Evolutionary conservation across 2,797 vertebrate genomes (phyloP).

Genomic region (Melopsittacus undulatus): DNA sequence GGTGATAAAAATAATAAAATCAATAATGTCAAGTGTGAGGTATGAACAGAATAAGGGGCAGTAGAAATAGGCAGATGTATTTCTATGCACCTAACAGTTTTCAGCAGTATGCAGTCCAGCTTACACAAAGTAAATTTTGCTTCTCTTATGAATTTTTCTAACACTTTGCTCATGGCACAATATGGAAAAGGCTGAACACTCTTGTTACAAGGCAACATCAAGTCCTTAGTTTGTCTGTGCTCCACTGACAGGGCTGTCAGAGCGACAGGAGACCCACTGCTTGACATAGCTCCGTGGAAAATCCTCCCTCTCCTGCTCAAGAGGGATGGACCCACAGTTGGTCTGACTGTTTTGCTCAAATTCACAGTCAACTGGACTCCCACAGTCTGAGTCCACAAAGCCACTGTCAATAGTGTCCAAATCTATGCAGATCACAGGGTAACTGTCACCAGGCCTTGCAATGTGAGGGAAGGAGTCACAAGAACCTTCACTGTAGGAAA

Average conservation of each 20-base stretch:
- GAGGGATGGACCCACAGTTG: not conserved
- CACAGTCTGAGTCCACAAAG: conserved; percentile 88
- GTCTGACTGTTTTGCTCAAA: conserved; percentile 47
- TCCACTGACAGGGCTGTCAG: not conserved
- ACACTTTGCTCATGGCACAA: not conserved
- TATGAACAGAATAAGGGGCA: not conserved
- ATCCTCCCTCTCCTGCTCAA: conserved; percentile 29
- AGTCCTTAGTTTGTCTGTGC: not conserved
- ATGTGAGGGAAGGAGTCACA: conserved; percentile 75
- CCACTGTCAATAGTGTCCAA: conserved; percentile 92
- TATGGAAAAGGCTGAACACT: not conserved
- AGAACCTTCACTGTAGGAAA: conserved; percentile 69
- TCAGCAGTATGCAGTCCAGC: not conserved
- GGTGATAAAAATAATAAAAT: not conserved
- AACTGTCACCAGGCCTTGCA: conserved; percentile 80
- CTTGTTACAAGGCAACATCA: not conserved
- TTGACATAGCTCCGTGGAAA: conserved; percentile 78
- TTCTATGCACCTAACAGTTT: not conserved
- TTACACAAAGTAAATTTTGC: not conserved
- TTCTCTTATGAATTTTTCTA: not conserved
- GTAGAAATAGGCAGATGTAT: not conserved
- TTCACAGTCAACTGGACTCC: conserved; percentile 75
- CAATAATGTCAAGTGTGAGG: not conserved
- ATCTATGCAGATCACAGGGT: conserved; percentile 83
- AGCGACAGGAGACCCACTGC: conserved; percentile 74